Conservation (phyloP, 2,888 invertebrate species). For the Anagyrus pseudococci region DNA sequence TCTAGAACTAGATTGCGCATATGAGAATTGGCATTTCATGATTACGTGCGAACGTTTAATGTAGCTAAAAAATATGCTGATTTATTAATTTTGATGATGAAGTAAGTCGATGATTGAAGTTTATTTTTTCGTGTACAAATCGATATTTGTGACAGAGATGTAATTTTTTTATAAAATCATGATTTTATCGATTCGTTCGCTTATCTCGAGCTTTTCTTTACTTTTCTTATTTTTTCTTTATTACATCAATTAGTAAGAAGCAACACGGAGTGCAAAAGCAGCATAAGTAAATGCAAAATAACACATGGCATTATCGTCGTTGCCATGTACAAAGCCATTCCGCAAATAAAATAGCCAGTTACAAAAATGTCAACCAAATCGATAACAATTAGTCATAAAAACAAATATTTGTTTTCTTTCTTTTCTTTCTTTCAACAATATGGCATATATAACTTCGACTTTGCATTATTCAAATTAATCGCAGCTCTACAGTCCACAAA, state of each 20-base stretch:
- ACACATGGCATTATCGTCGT: neutral
- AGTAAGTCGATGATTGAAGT: too few relatives aligned
- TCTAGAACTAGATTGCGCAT: constrained; percentile 27
- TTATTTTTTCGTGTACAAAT: too few relatives aligned
- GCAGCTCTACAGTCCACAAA: neutral
- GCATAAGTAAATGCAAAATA: constrained; percentile 9
- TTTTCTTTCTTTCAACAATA: too few relatives aligned
- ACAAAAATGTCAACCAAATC: too few relatives aligned
- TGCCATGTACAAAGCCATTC: constrained; percentile 19
- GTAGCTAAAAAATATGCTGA: neutral
- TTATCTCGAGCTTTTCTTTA: too few relatives aligned
- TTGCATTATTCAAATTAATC: too few relatives aligned
- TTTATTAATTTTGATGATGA: neutral
- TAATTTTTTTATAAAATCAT: neutral
- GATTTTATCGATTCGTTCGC: too few relatives aligned
- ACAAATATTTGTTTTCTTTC: too few relatives aligned
- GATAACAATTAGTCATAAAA: too few relatives aligned
- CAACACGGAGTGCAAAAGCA: constrained; percentile 30
- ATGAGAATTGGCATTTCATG: constrained; percentile 13
- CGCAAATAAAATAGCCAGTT: constrained; percentile 14
- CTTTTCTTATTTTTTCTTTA: neutral
- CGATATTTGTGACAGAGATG: neutral
- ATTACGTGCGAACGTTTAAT: neutral
- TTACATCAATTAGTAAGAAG: constrained; percentile 20
- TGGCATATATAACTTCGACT: too few relatives aligned